Conservation (phyloP, 2,888 invertebrate species). For the Eilema depressum region DNA sequence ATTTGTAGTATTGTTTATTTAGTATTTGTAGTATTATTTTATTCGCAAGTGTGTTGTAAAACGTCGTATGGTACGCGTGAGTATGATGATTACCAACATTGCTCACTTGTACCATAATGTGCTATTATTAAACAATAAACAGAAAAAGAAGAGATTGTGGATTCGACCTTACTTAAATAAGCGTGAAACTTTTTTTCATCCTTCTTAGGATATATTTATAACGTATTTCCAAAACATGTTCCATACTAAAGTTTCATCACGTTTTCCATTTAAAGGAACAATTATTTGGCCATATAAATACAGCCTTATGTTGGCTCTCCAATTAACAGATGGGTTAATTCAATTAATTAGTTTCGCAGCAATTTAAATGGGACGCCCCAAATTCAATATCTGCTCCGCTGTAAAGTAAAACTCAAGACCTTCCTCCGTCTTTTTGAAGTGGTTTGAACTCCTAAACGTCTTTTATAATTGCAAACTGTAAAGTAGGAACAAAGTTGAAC, state of each 20-base stretch:
- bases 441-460: slow-evolving; percentile 4
- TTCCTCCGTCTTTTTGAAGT: slow-evolving; percentile 17
- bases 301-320: slow-evolving; percentile 14
- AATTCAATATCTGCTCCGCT: slow-evolving; percentile 46
- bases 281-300: slow-evolving; percentile 19
- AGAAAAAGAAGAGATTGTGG: no score
- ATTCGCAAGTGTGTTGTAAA: no score
- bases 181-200: no score
- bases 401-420: slow-evolving; percentile 44
- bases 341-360: slow-evolving; percentile 32
- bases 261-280: neutral
- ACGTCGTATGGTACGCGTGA: no score
- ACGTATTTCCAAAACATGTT: no score
- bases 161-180: no score
- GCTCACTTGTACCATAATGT: no score
- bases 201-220: no score
- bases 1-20: no score
- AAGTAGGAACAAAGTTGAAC: neutral
- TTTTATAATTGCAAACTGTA: slow-evolving; percentile 1
- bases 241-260: neutral
- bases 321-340: slow-evolving; percentile 32
- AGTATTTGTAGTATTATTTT: no score
- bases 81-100: no score
- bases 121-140: no score
- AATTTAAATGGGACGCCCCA: slow-evolving; percentile 29